Evolutionary conservation across 2,888 invertebrate species (phyloP), one percentile per base, ranked within the genome.

Genomic region (Rotaria socialis): DNA sequence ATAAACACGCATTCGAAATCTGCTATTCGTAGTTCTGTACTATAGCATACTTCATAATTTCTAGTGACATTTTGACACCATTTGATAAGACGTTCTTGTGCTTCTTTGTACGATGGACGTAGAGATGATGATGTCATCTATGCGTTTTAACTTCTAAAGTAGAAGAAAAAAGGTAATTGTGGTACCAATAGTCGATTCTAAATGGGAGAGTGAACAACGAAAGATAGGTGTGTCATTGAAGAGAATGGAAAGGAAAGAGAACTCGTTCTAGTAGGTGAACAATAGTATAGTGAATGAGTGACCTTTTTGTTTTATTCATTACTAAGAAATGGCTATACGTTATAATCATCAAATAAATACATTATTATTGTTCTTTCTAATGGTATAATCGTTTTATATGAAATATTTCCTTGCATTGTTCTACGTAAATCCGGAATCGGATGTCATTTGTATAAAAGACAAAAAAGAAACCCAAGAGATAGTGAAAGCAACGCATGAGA

Each of bases 31-130:
- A 52, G 8, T 47, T 47, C 7, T 56, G 16, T 4, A 16, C 5
- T 58, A 8, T 67, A 8, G 19, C 80, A 3, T 80, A 80, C 80
- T 47, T 80, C 80, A 80, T 80, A 80, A 80, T 80, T 47, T 24
- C 47, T 80, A n/a, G 80, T 80, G 8, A 80, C n/a, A 80, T 80
- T 80, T 80, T 80, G 80, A 47, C 80, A 80, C 80, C 80, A 80
- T 80, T 80, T 80, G 4, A 80, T 19, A n/a, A 80, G 47, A 24
- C 80, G 80, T 47, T 80, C 80, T 80, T 80, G 80, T 80, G 80
- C 80, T 47, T 80, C 80, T 80, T 80, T 80, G n/a, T 80, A 80
- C 14, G 80, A 80, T 80, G 80, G 47, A 47, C 80, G 43, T 80
- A 19, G 35, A 67, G 67, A 41, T 67, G 67, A 67, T 67, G 67